phyloP scores from a whole-genome alignment of 2,888 invertebrate species.

The Pammene aurita region DNA sequence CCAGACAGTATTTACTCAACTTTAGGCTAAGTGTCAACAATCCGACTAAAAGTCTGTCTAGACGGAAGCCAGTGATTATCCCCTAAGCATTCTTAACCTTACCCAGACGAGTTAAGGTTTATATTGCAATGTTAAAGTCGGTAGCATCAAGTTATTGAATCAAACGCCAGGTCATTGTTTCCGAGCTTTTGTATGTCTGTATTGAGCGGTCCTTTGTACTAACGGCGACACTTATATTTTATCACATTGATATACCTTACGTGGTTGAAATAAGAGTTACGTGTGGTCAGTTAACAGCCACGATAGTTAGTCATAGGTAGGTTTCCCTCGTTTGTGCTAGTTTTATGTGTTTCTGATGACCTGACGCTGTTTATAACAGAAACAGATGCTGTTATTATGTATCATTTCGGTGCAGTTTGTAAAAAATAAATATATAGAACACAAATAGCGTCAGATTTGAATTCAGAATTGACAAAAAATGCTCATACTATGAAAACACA shows the following conservation, averaged over 20 bases:
- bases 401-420: not conserved
- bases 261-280: too few relatives aligned
- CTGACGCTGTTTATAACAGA: not conserved
- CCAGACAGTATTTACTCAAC: constrained; percentile 22
- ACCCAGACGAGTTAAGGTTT: not conserved
- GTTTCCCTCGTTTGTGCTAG: constrained; percentile 24
- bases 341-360: constrained; percentile 9
- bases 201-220: constrained; percentile 32
- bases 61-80: constrained; percentile 22
- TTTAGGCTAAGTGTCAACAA: constrained; percentile 31
- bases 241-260: too few relatives aligned
- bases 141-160: constrained; percentile 35
- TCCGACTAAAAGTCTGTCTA: constrained; percentile 33
- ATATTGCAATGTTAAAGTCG: not conserved
- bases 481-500: too few relatives aligned
- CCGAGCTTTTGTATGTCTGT: constrained; percentile 35
- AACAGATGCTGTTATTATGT: not conserved
- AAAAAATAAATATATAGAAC: too few relatives aligned
- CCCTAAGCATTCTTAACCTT: not conserved
- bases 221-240: too few relatives aligned
- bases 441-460: too few relatives aligned
- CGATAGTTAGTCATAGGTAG: not conserved
- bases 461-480: too few relatives aligned
- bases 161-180: constrained; percentile 35
- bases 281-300: too few relatives aligned